phyloP scores from a whole-genome alignment of 35 echinoderm and acorn worm species.

The Lytechinus variegatus region DNA sequence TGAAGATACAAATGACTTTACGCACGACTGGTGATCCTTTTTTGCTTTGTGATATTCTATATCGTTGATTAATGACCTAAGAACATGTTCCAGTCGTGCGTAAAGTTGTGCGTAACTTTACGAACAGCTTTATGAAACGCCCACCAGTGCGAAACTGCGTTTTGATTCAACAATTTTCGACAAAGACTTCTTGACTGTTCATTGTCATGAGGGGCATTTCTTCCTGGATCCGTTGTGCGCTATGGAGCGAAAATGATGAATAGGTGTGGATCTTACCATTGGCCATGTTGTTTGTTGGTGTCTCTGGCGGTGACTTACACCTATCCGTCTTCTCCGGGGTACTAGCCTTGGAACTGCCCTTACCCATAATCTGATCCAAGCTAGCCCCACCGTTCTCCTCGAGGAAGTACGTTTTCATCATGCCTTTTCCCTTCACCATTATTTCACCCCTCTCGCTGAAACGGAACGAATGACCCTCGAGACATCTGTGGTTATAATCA shows the following conservation, averaged over 20 bases:
- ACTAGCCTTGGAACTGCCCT: slow-evolving; percentile 56
- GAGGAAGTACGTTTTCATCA: slow-evolving; percentile 91
- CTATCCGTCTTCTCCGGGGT: slow-evolving; percentile 92
- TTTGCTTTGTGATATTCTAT: no score
- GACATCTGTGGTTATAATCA: slow-evolving; percentile 34
- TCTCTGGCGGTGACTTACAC: slow-evolving; percentile 72
- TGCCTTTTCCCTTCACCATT: slow-evolving; percentile 92
- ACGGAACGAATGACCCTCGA: slow-evolving; percentile 62
- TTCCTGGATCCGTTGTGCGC: no score
- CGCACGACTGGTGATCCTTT: no score
- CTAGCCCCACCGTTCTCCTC: slow-evolving; percentile 79
- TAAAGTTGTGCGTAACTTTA: no score
- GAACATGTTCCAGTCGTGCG: no score
- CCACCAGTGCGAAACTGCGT: no score
- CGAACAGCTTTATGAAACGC: no score
- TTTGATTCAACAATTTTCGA: no score
- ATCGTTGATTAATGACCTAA: no score
- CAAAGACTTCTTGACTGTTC: no score
- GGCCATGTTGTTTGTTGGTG: slow-evolving; percentile 65
- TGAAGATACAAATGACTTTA: no score
- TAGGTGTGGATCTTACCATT: slow-evolving; percentile 51
- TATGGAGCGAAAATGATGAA: background rate
- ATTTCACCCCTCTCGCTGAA: slow-evolving; percentile 88
- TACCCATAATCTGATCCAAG: slow-evolving; percentile 92
- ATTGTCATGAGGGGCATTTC: no score